These are phyloP conservation scores for Oceanites oceanicus DNA, from an alignment of 2,113 vertebrate genomes.

Conservation along the genomic window DNA sequence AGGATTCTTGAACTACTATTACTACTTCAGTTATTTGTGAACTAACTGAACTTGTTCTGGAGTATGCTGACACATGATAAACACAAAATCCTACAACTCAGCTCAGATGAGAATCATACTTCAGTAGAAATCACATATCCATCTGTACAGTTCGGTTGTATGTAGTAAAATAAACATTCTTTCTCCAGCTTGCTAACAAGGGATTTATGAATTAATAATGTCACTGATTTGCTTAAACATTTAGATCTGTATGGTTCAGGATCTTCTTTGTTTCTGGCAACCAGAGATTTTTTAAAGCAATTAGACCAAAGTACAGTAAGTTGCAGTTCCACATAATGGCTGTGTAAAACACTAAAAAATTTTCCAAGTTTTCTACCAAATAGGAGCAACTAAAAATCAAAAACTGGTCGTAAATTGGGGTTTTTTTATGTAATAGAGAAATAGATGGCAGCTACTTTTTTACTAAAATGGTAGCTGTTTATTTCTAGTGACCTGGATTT, in stretches of 20 bases:
- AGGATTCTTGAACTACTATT: not conserved
- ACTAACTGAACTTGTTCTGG: not conserved
- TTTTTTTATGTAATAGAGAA: not conserved
- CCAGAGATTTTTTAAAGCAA: not conserved
- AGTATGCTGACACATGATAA: not conserved
- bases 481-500: conserved; percentile 26
- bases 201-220: not conserved
- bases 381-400: not conserved
- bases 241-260: not conserved
- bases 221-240: not conserved
- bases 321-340: not conserved
- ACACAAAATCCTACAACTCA: not conserved
- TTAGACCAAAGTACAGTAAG: not conserved
- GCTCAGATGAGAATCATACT: not conserved
- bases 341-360: not conserved
- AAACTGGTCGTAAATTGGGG: not conserved
- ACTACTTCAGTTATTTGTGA: not conserved
- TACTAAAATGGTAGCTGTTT: not conserved
- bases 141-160: not conserved
- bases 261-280: not conserved
- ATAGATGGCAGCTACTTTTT: not conserved
- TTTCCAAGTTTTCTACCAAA: not conserved
- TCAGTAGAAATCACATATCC: not conserved
- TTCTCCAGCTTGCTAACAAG: not conserved
- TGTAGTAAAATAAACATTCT: not conserved